phyloP scores from a whole-genome alignment of 2,888 invertebrate species.

The Agrypnus murinus region DNA sequence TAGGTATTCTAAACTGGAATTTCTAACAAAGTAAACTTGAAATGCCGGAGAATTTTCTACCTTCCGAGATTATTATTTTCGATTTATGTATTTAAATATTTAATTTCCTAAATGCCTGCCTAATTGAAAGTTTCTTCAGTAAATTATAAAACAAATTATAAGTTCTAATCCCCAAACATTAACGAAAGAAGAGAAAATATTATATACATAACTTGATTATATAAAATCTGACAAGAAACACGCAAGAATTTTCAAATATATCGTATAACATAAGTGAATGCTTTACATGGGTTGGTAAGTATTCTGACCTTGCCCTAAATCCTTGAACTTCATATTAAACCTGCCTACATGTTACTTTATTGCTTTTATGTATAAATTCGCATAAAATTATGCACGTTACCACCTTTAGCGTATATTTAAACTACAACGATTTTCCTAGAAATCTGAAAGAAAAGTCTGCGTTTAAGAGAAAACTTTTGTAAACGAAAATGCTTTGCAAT shows the following conservation, averaged over 20 bases:
- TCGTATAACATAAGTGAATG: constrained; percentile 26
- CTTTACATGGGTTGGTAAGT: constrained; percentile 6
- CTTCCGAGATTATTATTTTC: too few species aligned
- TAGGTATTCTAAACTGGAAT: constrained; percentile 2
- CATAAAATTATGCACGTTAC: constrained; percentile 17
- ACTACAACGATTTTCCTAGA: too few species aligned
- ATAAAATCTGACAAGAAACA: constrained; percentile 40
- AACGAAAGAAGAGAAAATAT: neutral
- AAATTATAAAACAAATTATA: too few species aligned
- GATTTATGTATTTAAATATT: too few species aligned
- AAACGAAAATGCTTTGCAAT: too few species aligned
- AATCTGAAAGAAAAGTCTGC: too few species aligned
- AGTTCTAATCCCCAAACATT: too few species aligned
- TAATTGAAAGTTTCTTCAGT: too few species aligned
- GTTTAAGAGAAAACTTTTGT: too few species aligned
- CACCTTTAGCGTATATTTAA: too few species aligned
- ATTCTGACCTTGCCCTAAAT: constrained; percentile 41
- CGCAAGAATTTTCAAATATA: constrained; percentile 38
- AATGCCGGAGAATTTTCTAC: too few species aligned
- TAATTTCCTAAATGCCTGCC: too few species aligned
- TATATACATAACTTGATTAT: constrained; percentile 4
- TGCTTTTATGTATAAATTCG: constrained; percentile 11
- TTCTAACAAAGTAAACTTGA: neutral
- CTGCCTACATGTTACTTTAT: constrained; percentile 8
- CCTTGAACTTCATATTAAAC: constrained; percentile 43